These are phyloP conservation scores for Drosophila kambysellisi DNA, from an alignment of 2,888 invertebrate genomes.

Conservation along the genomic window DNA sequence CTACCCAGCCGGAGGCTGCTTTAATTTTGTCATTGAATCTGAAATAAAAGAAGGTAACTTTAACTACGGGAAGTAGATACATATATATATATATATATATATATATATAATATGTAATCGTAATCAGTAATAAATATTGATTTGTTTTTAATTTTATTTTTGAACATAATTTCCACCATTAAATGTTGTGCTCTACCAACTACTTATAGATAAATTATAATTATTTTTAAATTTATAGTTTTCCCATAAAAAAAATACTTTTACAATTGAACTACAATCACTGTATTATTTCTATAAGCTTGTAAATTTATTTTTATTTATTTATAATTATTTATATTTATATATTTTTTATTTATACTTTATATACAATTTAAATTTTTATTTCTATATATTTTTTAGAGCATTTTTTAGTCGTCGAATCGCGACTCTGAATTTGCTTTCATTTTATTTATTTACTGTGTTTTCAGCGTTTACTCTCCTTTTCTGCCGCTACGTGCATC, in stretches of 20 bases:
- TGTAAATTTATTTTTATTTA: not conserved
- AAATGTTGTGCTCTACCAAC: not conserved
- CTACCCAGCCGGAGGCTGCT: not conserved
- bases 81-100: no score
- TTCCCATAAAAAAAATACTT: not conserved
- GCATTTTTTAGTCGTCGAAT: not conserved
- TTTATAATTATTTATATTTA: no score
- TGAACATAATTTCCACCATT: no score
- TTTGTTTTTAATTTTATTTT: not conserved
- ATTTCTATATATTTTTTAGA: not conserved
- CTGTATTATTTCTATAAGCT: not conserved
- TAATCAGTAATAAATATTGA: not conserved
- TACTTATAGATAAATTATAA: not conserved
- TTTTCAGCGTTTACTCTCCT: conserved; percentile 72
- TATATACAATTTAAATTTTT: not conserved
- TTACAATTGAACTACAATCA: not conserved
- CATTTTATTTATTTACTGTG: conserved; percentile 70
- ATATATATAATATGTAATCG: not conserved
- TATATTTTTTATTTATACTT: not conserved
- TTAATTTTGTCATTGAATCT: not conserved
- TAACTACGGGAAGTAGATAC: not conserved
- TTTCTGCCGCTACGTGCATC: conserved; percentile 68
- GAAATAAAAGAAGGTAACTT: not conserved
- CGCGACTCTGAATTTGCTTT: not conserved
- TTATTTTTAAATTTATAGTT: not conserved